Percentiles rank a stretch among this genome's conserved stretches.
These are phyloP conservation scores for Camelus bactrianus DNA, from an alignment of 2,113 vertebrate species.

Conservation along the genomic window DNA sequence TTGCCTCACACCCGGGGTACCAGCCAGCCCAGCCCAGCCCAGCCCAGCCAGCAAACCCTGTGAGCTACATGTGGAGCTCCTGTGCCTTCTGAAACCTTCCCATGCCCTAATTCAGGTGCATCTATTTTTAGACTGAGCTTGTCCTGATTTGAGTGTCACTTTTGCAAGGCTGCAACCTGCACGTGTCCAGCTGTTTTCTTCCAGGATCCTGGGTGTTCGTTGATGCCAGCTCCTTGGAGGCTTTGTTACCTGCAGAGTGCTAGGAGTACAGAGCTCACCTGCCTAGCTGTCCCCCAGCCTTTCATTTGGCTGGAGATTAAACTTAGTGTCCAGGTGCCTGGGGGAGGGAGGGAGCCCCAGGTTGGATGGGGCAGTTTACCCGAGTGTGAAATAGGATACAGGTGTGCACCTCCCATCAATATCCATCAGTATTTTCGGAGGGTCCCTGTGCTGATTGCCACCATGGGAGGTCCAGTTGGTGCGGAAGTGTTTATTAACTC, in stretches of 20 bases:
- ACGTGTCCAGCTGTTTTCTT: neutral
- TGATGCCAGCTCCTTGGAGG: neutral
- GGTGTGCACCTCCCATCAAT: neutral
- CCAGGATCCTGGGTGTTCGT: neutral
- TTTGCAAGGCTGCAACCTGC: conserved; percentile 51
- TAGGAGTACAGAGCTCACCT: neutral
- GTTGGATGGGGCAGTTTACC: neutral
- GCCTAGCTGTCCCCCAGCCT: neutral
- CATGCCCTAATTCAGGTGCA: conserved; percentile 15
- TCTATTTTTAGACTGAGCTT: conserved; percentile 50
- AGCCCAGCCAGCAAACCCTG: neutral
- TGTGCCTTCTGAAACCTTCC: neutral
- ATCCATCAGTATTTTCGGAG: neutral
- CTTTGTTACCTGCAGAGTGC: neutral
- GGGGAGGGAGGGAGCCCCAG: neutral
- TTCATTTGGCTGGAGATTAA: neutral
- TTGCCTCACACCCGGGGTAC: neutral
- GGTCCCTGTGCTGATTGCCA: neutral
- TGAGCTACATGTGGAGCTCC: neutral
- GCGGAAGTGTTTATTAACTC: neutral
- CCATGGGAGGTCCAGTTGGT: neutral
- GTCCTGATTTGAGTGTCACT: neutral
- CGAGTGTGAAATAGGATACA: neutral
- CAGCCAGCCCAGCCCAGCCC: neutral
- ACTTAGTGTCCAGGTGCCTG: neutral